A percentile compares a stretch with the other conserved stretches of the same genome.
Evolutionary conservation across 2,797 vertebrate genomes (phyloP).

Genomic region (Hipposideros larvatus): DNA sequence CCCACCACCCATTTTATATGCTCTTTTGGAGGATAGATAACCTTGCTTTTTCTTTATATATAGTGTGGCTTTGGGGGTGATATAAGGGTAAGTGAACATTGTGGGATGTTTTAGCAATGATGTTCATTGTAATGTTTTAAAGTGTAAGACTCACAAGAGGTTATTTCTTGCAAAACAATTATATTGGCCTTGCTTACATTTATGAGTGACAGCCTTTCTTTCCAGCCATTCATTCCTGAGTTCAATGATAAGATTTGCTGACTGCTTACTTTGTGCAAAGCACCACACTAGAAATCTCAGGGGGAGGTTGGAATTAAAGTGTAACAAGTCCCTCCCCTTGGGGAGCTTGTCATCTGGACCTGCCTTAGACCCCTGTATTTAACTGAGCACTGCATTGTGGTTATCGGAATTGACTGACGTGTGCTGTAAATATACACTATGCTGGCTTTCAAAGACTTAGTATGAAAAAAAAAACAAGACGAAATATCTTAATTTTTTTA

Average conservation of each 20-base stretch:
- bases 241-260: background rate
- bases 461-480: background rate
- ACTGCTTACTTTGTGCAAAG: background rate
- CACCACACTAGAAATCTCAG: background rate
- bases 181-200: background rate
- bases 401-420: background rate
- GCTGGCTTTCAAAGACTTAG: background rate
- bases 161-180: background rate
- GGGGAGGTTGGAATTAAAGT: background rate
- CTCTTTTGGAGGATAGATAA: background rate
- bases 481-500: background rate
- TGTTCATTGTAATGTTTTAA: constrained; percentile 16
- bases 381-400: fast-evolving
- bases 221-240: background rate
- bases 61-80: background rate
- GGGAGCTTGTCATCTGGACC: background rate
- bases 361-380: background rate
- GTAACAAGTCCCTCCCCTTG: background rate
- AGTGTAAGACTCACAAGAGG: constrained; percentile 4
- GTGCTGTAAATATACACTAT: background rate
- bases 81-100: background rate
- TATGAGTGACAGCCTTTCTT: background rate
- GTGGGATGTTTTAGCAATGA: constrained; percentile 12
- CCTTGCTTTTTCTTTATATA: background rate
- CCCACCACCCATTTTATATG: no score